A percentile compares a stretch with the other conserved stretches of the same genome.
Evolutionary conservation across 1,140 invertebrate species (phyloP).

Genomic region (Lepidotrigona ventralis): DNA sequence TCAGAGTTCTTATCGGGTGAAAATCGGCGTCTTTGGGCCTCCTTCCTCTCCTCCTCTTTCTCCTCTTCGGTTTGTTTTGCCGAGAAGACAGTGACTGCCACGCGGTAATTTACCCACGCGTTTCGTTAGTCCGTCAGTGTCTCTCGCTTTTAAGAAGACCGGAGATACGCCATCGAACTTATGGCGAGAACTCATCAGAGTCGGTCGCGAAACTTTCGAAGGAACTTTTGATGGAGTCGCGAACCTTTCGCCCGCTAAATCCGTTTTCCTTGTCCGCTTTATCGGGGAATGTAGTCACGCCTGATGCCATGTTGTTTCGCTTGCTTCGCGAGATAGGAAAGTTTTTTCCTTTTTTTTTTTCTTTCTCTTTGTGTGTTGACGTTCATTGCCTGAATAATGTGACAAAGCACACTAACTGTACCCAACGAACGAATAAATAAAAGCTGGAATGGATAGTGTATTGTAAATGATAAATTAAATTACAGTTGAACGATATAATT

Average conservation of each 20-base stretch:
- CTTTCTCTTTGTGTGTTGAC: background rate
- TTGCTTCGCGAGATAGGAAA: background rate
- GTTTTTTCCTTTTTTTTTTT: too few relatives aligned
- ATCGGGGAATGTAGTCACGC: background rate
- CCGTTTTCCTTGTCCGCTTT: slow-evolving; percentile 35
- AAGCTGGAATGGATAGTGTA: too few relatives aligned
- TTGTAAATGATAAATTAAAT: too few relatives aligned
- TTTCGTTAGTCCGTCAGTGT: slow-evolving; percentile 42
- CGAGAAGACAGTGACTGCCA: too few relatives aligned
- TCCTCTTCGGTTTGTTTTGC: background rate
- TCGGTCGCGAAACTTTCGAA: slow-evolving; percentile 38
- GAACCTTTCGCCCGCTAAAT: slow-evolving; percentile 36
- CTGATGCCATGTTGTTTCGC: background rate
- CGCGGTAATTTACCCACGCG: background rate
- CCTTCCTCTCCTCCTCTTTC: too few relatives aligned
- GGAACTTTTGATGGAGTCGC: slow-evolving; percentile 57
- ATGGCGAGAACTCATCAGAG: slow-evolving; percentile 47
- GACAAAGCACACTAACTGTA: too few relatives aligned
- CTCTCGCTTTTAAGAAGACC: slow-evolving; percentile 26
- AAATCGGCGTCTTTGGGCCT: background rate
- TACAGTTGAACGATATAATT: too few relatives aligned
- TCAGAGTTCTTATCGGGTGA: background rate
- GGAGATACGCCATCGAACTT: slow-evolving; percentile 18
- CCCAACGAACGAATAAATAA: too few relatives aligned
- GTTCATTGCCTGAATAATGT: background rate